Base-by-base conservation (phyloP, 2,888 invertebrate species). In the Drosophila aldrichi region DNA sequence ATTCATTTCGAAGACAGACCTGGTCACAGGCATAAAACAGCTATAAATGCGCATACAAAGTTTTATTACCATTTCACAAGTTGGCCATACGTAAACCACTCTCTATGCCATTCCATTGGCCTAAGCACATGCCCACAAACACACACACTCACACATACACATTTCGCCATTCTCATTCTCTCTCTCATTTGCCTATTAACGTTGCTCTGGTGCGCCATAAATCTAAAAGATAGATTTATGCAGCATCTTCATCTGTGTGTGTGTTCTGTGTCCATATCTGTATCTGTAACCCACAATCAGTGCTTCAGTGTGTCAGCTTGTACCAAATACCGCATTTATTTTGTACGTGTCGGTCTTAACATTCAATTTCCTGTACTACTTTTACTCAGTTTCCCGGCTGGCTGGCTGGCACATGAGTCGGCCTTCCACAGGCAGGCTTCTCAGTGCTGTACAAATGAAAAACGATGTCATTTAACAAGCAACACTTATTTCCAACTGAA, bases 101-200 rank as follows among this genome's bases (percentile, higher is more conserved):
- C 57, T 70, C 16, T 70, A 29, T 49, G 55, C 54, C 41, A 59
- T 61, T 40, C 56, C 61, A 67, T 67, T 49, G 64, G 61, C 52
- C 34, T 55, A 58, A 22, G 54, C 51, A 62, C 62, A 62, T 10
- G 9, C 22, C 48, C 36, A 59, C 41, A 38, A 49, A 72, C 41
- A 55, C 40, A 58, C 41, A 36, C 25, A 25, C 12, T 34, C 16
- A 40, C 36, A 67, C 12, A 52, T 5, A 49, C 34, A 49, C 36
- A 32, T 36, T 67, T 34, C 44, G 44, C 29, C 74, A 59, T 46
- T 57, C 78, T 61, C 64, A 34, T 44, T 70, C 69, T 57, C 64
- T 68, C 76, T 68, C 76, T 66, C 69, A 84, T 84, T 84, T 84
- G 84, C 89, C 82, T 84, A 89, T 89, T 87, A 89, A 84, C 70